Evolutionary conservation across 1,140 invertebrate species (phyloP), one percentile per base, ranked within the genome.

Genomic region (Bactericera cockerelli): DNA sequence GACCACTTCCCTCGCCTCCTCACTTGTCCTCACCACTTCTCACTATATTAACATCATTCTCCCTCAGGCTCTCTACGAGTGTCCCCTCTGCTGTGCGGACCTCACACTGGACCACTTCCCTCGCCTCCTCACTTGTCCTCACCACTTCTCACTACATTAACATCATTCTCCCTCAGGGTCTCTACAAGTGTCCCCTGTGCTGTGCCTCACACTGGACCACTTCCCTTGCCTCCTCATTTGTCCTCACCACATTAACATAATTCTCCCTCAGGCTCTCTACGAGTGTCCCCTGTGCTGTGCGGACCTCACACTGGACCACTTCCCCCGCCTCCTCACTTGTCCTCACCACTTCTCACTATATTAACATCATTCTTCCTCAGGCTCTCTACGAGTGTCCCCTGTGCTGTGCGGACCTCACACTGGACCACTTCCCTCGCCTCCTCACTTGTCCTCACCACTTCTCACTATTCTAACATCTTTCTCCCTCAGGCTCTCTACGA

Each of bases 231-330:
- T 90, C 61, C 76, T 77, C 24, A 81, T 79, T 33, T 90, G 87
- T 68, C 72, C 78, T 61, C 87, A 90, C 71, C 76, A 81, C 8
- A n/a, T n/a, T n/a, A n/a, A n/a, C n/a, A n/a, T n/a, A n/a, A n/a
- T n/a, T n/a, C n/a, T n/a, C n/a, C n/a, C n/a, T n/a, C n/a, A n/a
- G n/a, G n/a, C n/a, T n/a, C n/a, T n/a, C n/a, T n/a, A n/a, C n/a
- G 86, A 88, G 70, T 89, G 87, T 72, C 83, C 84, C 1, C 69
- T 89, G 19, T 89, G 87, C 70, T 69, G 88, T 55, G 75, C 79
- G 8, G 82, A 86, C 66, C 70, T 81, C 38, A 73, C 81, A n/a
- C 64, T 68, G 2, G 79, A 83, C 63, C 76, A 80, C 61, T 87
- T 87, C 69, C 84, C 83, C 39, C 71, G 78, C 55, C 74, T 90